A percentile compares a stretch with the other conserved stretches of the same genome.
These are phyloP conservation scores for Camponotus floridanus DNA, from an alignment of 1,140 invertebrate species.

Conservation along the genomic window DNA sequence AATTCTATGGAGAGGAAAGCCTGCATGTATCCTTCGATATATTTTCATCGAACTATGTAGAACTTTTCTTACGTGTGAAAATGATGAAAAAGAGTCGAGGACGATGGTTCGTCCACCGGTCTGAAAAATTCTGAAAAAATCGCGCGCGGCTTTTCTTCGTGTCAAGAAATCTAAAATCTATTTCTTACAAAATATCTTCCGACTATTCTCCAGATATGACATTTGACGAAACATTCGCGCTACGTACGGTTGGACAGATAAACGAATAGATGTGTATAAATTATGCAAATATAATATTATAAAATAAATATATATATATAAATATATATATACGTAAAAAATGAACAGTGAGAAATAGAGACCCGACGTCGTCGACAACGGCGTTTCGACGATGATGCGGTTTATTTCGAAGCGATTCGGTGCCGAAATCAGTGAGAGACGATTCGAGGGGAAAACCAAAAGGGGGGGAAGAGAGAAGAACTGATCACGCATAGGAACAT, in stretches of 20 bases:
- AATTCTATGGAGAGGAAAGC: conserved; percentile 1
- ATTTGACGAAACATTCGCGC: conserved; percentile 56
- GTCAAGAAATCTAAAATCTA: background rate
- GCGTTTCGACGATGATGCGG: conserved; percentile 41
- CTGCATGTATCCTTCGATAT: background rate
- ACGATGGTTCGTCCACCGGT: background rate
- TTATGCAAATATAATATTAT: conserved; percentile 67
- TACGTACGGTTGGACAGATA: conserved; percentile 64
- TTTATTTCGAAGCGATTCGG: conserved; percentile 59
- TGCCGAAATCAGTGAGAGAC: conserved; percentile 57
- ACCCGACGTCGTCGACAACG: conserved; percentile 57
- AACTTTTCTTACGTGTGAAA: background rate
- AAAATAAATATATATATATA: conserved; percentile 57
- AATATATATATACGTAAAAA: conserved; percentile 61
- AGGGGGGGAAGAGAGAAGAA: background rate
- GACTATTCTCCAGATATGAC: conserved; percentile 7
- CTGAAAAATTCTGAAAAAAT: conserved; percentile 11
- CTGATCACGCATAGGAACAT: conserved; percentile 7
- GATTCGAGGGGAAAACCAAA: background rate
- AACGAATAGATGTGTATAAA: conserved; percentile 70
- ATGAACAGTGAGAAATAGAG: conserved; percentile 55
- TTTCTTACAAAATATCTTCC: conserved; percentile 24
- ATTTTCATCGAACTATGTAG: conserved; percentile 6
- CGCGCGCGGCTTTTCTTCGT: conserved; percentile 26
- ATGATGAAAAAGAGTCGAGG: background rate